Evolutionary conservation across 2,113 vertebrate species (phyloP).

Genomic region (Pangasianodon hypophthalmus): DNA sequence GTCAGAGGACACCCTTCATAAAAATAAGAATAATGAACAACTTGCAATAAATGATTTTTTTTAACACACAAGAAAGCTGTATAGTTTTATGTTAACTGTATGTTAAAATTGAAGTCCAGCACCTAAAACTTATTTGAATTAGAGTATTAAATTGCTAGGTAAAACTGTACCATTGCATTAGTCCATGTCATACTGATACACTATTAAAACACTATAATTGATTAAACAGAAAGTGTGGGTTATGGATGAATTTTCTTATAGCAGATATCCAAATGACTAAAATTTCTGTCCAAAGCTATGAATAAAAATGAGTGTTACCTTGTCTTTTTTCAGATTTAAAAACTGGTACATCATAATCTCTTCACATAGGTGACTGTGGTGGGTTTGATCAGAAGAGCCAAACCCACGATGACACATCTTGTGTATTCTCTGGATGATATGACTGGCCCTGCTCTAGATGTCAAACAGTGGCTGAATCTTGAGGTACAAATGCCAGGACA

Average conservation of each 20-base stretch:
- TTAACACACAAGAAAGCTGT: too few relatives aligned
- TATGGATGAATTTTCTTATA: background rate
- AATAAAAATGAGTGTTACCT: background rate
- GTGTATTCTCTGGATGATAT: slow-evolving; percentile 88
- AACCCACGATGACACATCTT: slow-evolving; percentile 78
- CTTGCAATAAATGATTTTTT: too few relatives aligned
- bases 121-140: too few relatives aligned
- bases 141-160: too few relatives aligned
- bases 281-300: background rate
- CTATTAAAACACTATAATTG: background rate
- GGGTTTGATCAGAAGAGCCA: slow-evolving; percentile 77
- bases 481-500: slow-evolving; percentile 70
- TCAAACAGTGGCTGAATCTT: slow-evolving; percentile 83
- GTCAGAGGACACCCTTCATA: too few relatives aligned
- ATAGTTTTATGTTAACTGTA: too few relatives aligned
- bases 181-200: too few relatives aligned
- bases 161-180: too few relatives aligned
- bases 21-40: too few relatives aligned
- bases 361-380: slow-evolving; percentile 78
- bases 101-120: too few relatives aligned
- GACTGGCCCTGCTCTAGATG: slow-evolving; percentile 81
- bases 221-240: background rate
- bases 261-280: background rate
- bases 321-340: background rate
- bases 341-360: background rate